A percentile compares a stretch with the other conserved stretches of the same genome.
Conservation (phyloP, 2,113 vertebrate species). For the Otus sunia region DNA sequence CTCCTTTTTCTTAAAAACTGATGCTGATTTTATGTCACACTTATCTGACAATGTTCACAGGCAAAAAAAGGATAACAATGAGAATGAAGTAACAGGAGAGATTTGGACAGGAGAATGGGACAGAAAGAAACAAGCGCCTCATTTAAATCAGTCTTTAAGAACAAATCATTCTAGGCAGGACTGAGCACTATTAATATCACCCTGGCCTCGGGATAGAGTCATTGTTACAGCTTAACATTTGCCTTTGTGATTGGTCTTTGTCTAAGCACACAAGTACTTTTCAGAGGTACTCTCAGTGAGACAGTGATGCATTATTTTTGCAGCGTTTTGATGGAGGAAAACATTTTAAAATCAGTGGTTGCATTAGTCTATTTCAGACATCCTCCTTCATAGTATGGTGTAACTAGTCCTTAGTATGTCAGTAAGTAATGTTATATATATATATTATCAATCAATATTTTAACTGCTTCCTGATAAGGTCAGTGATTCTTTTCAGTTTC, state of each 20-base stretch:
- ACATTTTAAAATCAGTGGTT: background rate
- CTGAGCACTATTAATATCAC: background rate
- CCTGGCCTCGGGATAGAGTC: background rate
- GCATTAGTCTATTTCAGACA: background rate
- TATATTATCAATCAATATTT: background rate
- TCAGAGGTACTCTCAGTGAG: background rate
- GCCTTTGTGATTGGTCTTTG: background rate
- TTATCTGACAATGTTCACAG: background rate
- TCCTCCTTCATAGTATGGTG: background rate
- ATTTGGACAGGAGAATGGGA: background rate
- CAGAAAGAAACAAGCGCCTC: background rate
- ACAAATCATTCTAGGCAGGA: background rate
- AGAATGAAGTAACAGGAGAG: background rate
- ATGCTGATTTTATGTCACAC: background rate
- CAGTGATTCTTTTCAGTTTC: background rate
- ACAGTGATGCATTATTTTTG: background rate
- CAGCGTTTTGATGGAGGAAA: background rate
- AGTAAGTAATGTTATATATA: background rate
- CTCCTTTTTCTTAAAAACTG: background rate
- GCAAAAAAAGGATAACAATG: background rate
- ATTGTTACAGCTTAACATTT: background rate
- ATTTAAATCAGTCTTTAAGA: background rate
- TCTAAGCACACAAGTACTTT: background rate
- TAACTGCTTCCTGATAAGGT: background rate
- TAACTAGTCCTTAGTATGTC: background rate